Evolutionary conservation across 2,113 vertebrate species (phyloP).

Genomic region (Gallinago jamesoni): DNA sequence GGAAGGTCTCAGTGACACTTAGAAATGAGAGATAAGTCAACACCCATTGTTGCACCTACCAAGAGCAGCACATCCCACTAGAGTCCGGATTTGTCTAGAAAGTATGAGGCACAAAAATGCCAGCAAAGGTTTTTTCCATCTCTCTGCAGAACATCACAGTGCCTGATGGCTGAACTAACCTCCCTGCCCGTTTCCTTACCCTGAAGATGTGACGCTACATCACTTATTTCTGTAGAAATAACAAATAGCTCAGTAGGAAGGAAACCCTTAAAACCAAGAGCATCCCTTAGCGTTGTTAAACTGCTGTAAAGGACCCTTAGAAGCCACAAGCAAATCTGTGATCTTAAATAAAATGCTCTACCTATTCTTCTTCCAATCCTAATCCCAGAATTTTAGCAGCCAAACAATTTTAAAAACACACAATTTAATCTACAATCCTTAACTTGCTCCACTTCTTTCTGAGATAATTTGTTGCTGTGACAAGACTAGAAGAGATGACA

Average conservation of each 20-base stretch:
- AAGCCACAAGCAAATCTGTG: background rate
- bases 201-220: background rate
- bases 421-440: background rate
- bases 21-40: background rate
- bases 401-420: background rate
- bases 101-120: background rate
- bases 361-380: background rate
- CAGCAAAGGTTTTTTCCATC: background rate
- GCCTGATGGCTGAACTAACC: background rate
- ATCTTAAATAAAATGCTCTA: background rate
- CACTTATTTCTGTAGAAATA: background rate
- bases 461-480: background rate
- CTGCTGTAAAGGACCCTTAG: background rate
- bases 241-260: background rate
- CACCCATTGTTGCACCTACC: fast-evolving
- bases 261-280: background rate
- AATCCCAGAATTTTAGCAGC: background rate
- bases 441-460: background rate
- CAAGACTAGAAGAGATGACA: background rate
- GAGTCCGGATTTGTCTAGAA: background rate
- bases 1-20: background rate
- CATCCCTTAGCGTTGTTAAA: background rate
- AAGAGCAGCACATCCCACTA: background rate
- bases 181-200: background rate
- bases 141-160: background rate